Base-by-base conservation (phyloP, 2,888 invertebrate genomes). In the Epirrita christyi region DNA sequence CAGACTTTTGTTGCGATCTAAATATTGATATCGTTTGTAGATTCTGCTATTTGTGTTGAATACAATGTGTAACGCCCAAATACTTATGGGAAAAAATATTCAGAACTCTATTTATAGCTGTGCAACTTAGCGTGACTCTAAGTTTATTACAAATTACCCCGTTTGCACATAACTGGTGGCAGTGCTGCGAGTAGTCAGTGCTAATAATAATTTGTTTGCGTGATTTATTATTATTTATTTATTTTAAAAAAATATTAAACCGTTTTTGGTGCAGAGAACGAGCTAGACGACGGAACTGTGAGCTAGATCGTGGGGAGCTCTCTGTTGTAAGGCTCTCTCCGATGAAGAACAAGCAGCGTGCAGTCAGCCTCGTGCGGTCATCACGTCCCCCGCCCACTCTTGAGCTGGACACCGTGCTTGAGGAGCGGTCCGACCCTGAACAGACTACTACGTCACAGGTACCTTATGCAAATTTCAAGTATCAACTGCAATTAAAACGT, bases 341-440 rank as follows among this genome's bases (percentile, higher is more conserved):
- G 0, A 74, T 83, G 48, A 87, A 86, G 68, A 71, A 68, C 27
- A 80, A 85, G 54, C 77, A 80, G 6, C 82, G 92, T 0, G 76
- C 90, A 0, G 83, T 92, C 53, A 90, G 91, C 64, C 76, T 92
- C 38, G 78, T 88, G 51, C 80, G 95, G 48, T 93, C 95, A 70
- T 95, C 95, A 37, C 92, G 96, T 45, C 94, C 95, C n/a, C 95
- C 95, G 73, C 95, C 96, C 32, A 94, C 96, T 0, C 86, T 96
- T 47, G 97, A 97, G 78, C 92, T 97, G 68, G 97, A 96, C 81
- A 97, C 97, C 0, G 97, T 97, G 21, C 93, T 97, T 21, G 97
- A 97, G 78, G 97, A 97, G 75, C 93, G 96, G 59, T 96, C 96
- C 10, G 97, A 97, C 78, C 94, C 95, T 5, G 96, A 96, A 78